Percentiles rank a stretch among this genome's conserved stretches.
These are phyloP conservation scores for Camelus dromedarius DNA, from an alignment of 2,113 vertebrate species.

Conservation along the genomic window DNA sequence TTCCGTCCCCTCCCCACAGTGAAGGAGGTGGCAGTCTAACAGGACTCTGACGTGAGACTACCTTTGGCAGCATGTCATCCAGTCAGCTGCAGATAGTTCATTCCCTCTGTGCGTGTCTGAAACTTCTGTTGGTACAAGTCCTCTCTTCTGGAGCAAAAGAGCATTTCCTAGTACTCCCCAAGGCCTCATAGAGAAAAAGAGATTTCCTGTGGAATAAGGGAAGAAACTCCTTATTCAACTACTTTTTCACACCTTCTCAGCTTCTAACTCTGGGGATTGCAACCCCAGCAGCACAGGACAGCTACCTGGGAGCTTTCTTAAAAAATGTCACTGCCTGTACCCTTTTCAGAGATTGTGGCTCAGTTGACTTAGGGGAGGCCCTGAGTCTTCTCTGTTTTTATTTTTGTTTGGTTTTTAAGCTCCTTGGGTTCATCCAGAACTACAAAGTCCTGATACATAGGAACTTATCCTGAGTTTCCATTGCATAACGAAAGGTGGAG, in stretches of 20 bases:
- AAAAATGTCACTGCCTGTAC: neutral
- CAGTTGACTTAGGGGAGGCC: neutral
- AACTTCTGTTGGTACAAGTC: neutral
- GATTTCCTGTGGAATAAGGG: neutral
- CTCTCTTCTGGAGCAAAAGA: neutral
- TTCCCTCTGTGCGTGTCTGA: neutral
- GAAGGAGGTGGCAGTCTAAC: neutral
- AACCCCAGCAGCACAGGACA: neutral
- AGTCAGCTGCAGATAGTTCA: neutral
- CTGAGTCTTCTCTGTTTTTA: neutral
- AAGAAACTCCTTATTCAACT: neutral
- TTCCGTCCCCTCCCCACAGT: neutral
- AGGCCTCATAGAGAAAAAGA: neutral
- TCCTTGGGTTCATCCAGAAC: neutral
- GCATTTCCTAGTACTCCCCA: slow-evolving; percentile 7
- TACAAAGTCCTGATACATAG: neutral
- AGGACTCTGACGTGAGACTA: neutral
- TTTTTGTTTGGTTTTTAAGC: neutral
- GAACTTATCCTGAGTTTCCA: neutral
- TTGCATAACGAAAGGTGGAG: neutral
- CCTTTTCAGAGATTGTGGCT: neutral
- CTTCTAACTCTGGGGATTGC: neutral
- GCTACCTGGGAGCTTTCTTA: neutral
- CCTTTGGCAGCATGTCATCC: neutral
- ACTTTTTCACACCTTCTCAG: neutral